phyloP scores from a whole-genome alignment of 1,140 invertebrate species.

The Drosophila takahashii region DNA sequence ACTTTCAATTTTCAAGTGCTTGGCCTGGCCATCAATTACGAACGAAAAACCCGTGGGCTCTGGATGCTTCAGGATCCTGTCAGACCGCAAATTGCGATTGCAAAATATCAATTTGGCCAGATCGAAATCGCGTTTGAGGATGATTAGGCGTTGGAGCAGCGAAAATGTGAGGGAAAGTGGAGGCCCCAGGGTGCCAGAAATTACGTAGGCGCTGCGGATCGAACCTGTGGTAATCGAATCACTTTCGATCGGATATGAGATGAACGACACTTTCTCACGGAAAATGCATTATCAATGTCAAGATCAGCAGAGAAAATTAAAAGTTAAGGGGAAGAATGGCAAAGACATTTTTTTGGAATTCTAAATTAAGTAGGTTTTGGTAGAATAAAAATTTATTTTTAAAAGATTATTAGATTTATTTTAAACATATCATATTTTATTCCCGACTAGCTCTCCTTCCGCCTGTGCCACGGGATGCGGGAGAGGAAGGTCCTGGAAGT shows the following conservation, averaged over 20 bases:
- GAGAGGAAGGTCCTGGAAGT: slow-evolving; percentile 87
- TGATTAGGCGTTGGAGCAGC: slow-evolving; percentile 58
- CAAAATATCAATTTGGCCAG: slow-evolving; percentile 68
- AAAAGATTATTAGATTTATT: too few relatives aligned
- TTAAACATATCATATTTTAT: not conserved
- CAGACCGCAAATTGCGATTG: slow-evolving; percentile 55
- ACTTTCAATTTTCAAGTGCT: slow-evolving; percentile 46
- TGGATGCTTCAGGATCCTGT: slow-evolving; percentile 37
- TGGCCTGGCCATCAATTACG: slow-evolving; percentile 30
- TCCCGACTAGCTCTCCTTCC: slow-evolving; percentile 86
- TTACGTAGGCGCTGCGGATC: slow-evolving; percentile 62
- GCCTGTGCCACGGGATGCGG: slow-evolving; percentile 87
- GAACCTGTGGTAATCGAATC: slow-evolving; percentile 34
- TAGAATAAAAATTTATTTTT: too few relatives aligned
- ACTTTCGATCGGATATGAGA: slow-evolving; percentile 66
- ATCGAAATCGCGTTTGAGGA: slow-evolving; percentile 22
- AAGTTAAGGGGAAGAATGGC: too few relatives aligned
- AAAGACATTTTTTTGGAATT: too few relatives aligned
- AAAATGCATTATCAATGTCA: slow-evolving; percentile 15
- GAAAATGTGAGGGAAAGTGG: slow-evolving; percentile 59
- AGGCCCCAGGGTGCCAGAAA: slow-evolving; percentile 41
- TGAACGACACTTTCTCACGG: slow-evolving; percentile 58
- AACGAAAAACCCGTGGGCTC: slow-evolving; percentile 13
- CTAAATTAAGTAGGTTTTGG: too few relatives aligned
- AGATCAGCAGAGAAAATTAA: slow-evolving; percentile 3